Base-by-base conservation (phyloP, 2,888 invertebrate genomes). In the Caenorhabditis imperialis region DNA sequence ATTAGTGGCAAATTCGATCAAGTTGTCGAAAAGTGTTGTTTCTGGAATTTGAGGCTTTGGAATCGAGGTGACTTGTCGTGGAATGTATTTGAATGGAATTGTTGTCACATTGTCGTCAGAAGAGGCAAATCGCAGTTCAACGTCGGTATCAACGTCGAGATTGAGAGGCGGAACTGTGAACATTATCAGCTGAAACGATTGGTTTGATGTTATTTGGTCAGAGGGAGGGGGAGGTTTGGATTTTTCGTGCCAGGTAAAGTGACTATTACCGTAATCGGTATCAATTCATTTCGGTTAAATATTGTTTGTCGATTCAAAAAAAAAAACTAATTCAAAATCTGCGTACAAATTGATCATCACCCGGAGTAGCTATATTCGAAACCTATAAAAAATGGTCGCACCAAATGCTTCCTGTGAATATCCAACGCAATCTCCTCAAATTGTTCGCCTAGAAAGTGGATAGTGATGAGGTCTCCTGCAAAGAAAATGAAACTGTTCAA, bases 1-100 rank as follows among this genome's bases (percentile, higher is more conserved):
- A 18, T 57, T 67, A 2, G 73, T 65, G 12, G 82, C 77, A 42
- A 82, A 82, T 18, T 80, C 80, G 0, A 72, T 27, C 12, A 80
- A 40, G 61, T 73, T 71, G 4, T 77, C 77, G 22, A 61, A 65
- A 3, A 61, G 23, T n/a, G n/a, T n/a, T n/a, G n/a, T n/a, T n/a
- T n/a, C n/a, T n/a, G n/a, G n/a, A n/a, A n/a, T n/a, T n/a, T n/a
- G n/a, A n/a, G n/a, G n/a, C n/a, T n/a, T n/a, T n/a, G n/a, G n/a
- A n/a, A n/a, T n/a, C 3, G 61, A 51, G 4, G 63, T 44, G 12
- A 61, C 69, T 23, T 62, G 62, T 3, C 54, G 67, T 16, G 62
- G 61, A 2, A 53, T n/a, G 23, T 79, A 77, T 42, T 51, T 74
- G 53, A 76, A 79, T 7, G 74, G 67, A 10, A 79, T 62, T 10